Evolutionary conservation across 2,113 vertebrate species (phyloP), one percentile per base, ranked within the genome.

Genomic region (Pardalotus punctatus): DNA sequence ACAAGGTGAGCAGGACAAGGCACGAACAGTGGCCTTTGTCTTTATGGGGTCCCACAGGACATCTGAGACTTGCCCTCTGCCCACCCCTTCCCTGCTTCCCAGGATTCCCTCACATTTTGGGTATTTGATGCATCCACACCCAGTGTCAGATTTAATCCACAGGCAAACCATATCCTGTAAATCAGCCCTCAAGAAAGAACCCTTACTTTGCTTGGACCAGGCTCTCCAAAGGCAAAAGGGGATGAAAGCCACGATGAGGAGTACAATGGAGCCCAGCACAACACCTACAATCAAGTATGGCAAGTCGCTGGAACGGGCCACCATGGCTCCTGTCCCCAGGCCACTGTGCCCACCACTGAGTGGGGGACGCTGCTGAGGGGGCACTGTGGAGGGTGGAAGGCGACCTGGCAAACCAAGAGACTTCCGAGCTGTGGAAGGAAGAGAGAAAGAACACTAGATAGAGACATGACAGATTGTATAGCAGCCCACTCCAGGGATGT

Each of bases 191-290:
- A 40, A n/a, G 77, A 81, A 93, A 36, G 27, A 78, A 31, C 53
- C 88, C 99, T 99, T 97, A 99, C 99, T 99, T 96, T 99, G 99
- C 91, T 99, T 99, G 95, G 99, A 98, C 99, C 99, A 99, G 51
- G 99, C 98, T 95, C 99, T 98, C 99, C 99, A 99, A 53, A 99
- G 97, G 91, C 99, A 99, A 97, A 99, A 99, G 28, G 99, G 99
- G 96, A 99, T 99, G 98, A 99, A 99, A 83, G 99, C 98, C 8
- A 99, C 99, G 0, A 99, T 99, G 97, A 99, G 98, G 94, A 99
- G 99, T 54, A 99, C 99, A 0, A 99, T 97, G 13, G 99, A 98
- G 74, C 99, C 99, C 83, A 99, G 96, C 76, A 99, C 99, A 5
- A 99, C 98, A 1, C 98, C 98, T 4, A 99, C 99, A 9, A 99